Evolutionary conservation across 2,797 vertebrate genomes (phyloP), one percentile per base, ranked within the genome.

Genomic region (Acrocephalus scirpaceus): DNA sequence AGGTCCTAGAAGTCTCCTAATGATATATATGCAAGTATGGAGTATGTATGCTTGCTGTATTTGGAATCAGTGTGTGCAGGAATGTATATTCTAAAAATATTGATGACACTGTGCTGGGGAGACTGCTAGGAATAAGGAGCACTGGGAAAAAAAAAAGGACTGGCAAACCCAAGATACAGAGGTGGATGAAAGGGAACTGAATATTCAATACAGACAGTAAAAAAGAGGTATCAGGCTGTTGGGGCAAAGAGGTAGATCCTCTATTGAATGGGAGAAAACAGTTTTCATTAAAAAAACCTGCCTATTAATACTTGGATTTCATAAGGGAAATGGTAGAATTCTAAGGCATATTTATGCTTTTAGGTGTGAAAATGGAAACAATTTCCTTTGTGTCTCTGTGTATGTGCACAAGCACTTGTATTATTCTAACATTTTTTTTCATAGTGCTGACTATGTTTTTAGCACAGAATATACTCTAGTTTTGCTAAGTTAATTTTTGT

Each of bases 1-100:
- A 95, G 61, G 86, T 91, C 88, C 75, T 92, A 32, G 77, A 94
- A 93, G 67, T 91, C 81, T 85, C 57, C 26, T 87, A 93, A 93
- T 2, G 5, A 64, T 92, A 44, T 42, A 79, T 69, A 54, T 91
- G 69, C 45, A 70, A 87, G 67, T 84, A 64, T 71, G 64, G 60
- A 61, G 40, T 69, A 76, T 53, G 10, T 53, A 19, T 80, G 38
- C 64, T 77, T 76, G 54, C 74, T 85, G 84, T 93, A 50, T 82
- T 92, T 92, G 26, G 61, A 93, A 74, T 85, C 10, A 19, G 48
- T 57, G 30, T 44, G 27, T 78, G 80, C 26, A 51, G 13, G 65
- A 88, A n/a, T 48, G 50, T 95, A 34, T 77, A 53, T 54, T 88
- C 56, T 86, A 51, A 58, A 94, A 81, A 90, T 91, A 67, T 53